Percentiles rank a stretch among this genome's conserved stretches.
Evolutionary conservation across 2,888 invertebrate species (phyloP).

Genomic region (Masnerella sp.): DNA sequence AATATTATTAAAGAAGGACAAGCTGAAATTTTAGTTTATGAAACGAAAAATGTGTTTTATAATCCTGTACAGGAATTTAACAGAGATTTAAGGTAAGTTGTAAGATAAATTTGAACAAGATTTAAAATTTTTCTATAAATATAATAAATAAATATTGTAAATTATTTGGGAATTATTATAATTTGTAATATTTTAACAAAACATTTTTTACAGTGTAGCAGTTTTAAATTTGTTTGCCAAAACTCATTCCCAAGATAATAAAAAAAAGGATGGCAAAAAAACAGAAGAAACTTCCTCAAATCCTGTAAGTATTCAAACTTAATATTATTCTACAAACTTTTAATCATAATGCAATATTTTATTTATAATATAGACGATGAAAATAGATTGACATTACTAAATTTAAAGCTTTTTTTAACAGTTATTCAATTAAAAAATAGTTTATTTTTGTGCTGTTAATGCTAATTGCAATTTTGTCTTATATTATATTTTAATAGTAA

Average conservation of each 20-base stretch:
- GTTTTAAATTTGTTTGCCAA: constrained; percentile 84
- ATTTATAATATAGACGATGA: constrained; percentile 5
- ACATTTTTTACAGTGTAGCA: constrained; percentile 81
- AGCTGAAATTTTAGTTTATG: constrained; percentile 84
- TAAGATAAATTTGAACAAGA: too few relatives aligned
- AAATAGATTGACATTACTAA: too few relatives aligned
- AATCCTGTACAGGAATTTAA: constrained; percentile 99
- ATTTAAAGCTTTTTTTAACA: too few relatives aligned
- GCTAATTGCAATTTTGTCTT: too few relatives aligned
- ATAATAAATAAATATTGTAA: too few relatives aligned
- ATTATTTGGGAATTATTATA: too few relatives aligned
- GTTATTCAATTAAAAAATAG: too few relatives aligned
- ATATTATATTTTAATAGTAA: too few relatives aligned
- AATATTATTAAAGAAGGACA: constrained; percentile 84
- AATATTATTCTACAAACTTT: background rate
- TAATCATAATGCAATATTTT: background rate
- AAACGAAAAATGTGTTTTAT: constrained; percentile 92
- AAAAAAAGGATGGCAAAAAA: constrained; percentile 3
- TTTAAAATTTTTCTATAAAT: too few relatives aligned
- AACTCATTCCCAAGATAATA: constrained; percentile 74
- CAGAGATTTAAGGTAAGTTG: constrained; percentile 87
- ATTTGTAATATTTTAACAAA: too few relatives aligned
- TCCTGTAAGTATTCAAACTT: constrained; percentile 24
- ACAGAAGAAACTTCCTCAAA: background rate
- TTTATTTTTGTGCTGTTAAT: too few relatives aligned